These are phyloP conservation scores for Gallinago nigripennis DNA, from an alignment of 2,797 vertebrate species.

Conservation along the genomic window DNA sequence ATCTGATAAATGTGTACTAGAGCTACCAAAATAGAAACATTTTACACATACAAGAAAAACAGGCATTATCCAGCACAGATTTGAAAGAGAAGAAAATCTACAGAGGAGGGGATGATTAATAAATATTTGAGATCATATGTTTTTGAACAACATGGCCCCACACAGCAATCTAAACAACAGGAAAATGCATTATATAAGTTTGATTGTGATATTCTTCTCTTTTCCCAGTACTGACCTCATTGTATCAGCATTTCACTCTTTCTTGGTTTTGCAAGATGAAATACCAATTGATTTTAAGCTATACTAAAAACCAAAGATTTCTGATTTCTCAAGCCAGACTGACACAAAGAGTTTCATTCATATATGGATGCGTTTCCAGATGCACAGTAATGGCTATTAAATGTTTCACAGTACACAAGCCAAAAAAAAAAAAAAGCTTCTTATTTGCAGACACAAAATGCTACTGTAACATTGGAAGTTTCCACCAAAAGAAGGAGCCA, in stretches of 20 bases:
- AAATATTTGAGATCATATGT: slow-evolving; percentile 28
- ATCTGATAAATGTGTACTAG: background rate
- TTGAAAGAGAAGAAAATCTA: slow-evolving; percentile 10
- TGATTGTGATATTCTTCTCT: slow-evolving; percentile 31
- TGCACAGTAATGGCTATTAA: slow-evolving; percentile 68
- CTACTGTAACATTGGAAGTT: slow-evolving; percentile 7
- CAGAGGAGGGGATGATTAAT: slow-evolving; percentile 15
- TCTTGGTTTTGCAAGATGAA: slow-evolving; percentile 60
- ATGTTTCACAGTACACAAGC: slow-evolving; percentile 49
- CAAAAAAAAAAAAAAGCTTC: slow-evolving; percentile 42
- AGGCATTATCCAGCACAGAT: background rate
- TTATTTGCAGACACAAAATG: slow-evolving; percentile 27
- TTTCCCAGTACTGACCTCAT: slow-evolving; percentile 1
- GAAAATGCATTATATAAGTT: slow-evolving; percentile 59
- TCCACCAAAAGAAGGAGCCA: background rate
- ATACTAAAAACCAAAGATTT: slow-evolving; percentile 51
- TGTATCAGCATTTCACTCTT: slow-evolving; percentile 26
- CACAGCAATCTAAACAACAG: slow-evolving; percentile 35
- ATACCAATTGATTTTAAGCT: slow-evolving; percentile 68
- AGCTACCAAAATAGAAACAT: slow-evolving; percentile 28
- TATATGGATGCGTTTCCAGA: slow-evolving; percentile 61
- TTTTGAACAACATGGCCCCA: slow-evolving; percentile 2
- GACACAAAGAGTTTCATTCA: slow-evolving; percentile 72
- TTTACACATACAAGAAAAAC: background rate
- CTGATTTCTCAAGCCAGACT: slow-evolving; percentile 59